Conservation (phyloP, 30 jellyfish, hydroid and myxozoan species). For the Euphysa ruthae region DNA sequence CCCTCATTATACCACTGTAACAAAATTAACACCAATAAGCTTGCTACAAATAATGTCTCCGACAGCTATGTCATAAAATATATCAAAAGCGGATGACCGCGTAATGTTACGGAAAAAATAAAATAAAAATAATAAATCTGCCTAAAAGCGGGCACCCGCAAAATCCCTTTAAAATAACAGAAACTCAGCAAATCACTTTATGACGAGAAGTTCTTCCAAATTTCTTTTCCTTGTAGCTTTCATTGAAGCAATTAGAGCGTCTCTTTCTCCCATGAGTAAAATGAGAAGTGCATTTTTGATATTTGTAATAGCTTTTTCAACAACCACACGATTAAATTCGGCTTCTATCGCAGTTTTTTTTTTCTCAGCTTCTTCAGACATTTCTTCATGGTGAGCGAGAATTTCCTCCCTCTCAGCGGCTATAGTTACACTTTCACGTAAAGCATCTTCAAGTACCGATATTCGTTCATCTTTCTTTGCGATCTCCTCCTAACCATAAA, state of each 20-base stretch:
- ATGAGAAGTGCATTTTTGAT: constrained; percentile 80
- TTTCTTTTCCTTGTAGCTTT: constrained; percentile 49
- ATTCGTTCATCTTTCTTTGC: constrained; percentile 58
- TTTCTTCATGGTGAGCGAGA: constrained; percentile 61
- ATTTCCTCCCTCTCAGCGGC: constrained; percentile 89
- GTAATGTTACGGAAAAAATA: neutral
- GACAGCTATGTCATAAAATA: too few species aligned
- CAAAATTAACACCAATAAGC: too few species aligned
- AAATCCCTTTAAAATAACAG: too few species aligned
- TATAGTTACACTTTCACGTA: constrained; percentile 82
- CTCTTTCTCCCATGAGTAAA: constrained; percentile 74
- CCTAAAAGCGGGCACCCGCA: neutral
- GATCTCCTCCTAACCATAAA: constrained; percentile 58
- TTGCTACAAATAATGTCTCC: too few species aligned
- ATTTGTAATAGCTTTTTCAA: constrained; percentile 85
- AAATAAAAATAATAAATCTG: neutral
- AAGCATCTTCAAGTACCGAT: constrained; percentile 87
- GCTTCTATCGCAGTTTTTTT: constrained; percentile 39
- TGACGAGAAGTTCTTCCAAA: constrained; percentile 53
- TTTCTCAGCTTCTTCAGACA: constrained; percentile 69
- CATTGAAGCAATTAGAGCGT: constrained; percentile 55
- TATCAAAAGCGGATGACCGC: too few species aligned
- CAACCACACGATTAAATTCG: constrained; percentile 49
- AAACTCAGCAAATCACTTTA: constrained; percentile 30
- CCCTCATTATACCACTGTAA: too few species aligned